These are phyloP conservation scores for Oscarella lobularis DNA, from an alignment of 37 sponge, comb jelly and placozoan species.

Conservation along the genomic window DNA sequence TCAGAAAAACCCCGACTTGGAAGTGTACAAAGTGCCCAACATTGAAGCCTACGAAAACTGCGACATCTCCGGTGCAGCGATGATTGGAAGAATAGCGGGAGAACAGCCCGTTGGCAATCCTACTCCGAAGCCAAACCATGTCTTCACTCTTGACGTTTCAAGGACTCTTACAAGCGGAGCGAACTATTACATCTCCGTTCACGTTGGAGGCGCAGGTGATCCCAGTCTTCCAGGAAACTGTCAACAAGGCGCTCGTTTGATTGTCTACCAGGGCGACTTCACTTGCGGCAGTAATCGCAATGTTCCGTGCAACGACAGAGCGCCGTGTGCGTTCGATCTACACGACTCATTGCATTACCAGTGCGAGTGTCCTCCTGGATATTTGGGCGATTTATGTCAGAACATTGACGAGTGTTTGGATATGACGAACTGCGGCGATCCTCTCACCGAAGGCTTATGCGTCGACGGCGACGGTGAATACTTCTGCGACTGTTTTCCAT, in stretches of 20 bases:
- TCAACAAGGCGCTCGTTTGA: neutral
- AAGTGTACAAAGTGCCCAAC: neutral
- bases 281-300: neutral
- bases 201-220: neutral
- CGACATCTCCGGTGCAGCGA: neutral
- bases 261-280: neutral
- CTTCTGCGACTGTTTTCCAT: neutral
- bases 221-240: neutral
- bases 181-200: neutral
- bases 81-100: neutral
- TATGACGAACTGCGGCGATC: neutral
- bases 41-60: neutral
- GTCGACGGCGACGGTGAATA: neutral
- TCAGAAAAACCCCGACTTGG: neutral
- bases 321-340: neutral
- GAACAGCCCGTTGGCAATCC: neutral
- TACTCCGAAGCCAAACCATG: too few relatives aligned
- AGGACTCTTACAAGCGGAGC: neutral
- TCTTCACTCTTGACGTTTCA: neutral
- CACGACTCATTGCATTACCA: neutral
- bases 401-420: neutral
- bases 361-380: neutral
- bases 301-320: neutral
- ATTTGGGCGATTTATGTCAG: neutral
- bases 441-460: neutral